These are phyloP conservation scores for Anas bernieri DNA, from an alignment of 2,797 vertebrate species.

Conservation along the genomic window DNA sequence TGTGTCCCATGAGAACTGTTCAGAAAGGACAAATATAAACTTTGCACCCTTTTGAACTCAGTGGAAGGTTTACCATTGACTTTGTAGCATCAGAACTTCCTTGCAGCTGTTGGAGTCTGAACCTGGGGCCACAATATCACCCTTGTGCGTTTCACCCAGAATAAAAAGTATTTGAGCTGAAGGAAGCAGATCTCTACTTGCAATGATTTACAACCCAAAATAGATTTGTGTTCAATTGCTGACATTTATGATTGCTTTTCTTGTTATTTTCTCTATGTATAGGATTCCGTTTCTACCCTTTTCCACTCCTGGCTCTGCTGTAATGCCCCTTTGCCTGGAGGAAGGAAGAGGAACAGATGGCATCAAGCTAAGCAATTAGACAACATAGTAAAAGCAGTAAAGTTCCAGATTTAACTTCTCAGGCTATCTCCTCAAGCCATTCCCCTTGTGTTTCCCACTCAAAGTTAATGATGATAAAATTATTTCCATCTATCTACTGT, in stretches of 20 bases:
- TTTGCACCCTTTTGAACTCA: neutral
- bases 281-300: neutral
- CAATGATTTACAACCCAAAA: neutral
- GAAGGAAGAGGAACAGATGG: conserved; percentile 48
- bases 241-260: conserved; percentile 32
- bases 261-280: neutral
- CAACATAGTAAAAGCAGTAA: neutral
- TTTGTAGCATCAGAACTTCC: neutral
- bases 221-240: neutral
- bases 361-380: conserved; percentile 26
- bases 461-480: conserved; percentile 31
- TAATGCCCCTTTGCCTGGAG: conserved; percentile 46
- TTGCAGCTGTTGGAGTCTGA: neutral
- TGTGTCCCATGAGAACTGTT: neutral
- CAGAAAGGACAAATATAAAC: neutral
- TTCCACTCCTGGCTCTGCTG: neutral
- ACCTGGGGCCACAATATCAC: neutral
- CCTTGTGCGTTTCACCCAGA: neutral
- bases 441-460: neutral
- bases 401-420: conserved; percentile 47
- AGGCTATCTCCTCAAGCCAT: conserved; percentile 9
- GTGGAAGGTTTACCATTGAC: neutral
- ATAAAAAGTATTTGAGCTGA: neutral
- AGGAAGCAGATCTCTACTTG: neutral
- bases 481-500: neutral